Base-by-base conservation (phyloP, 2,113 vertebrate genomes). In the Mirza zaza region DNA sequence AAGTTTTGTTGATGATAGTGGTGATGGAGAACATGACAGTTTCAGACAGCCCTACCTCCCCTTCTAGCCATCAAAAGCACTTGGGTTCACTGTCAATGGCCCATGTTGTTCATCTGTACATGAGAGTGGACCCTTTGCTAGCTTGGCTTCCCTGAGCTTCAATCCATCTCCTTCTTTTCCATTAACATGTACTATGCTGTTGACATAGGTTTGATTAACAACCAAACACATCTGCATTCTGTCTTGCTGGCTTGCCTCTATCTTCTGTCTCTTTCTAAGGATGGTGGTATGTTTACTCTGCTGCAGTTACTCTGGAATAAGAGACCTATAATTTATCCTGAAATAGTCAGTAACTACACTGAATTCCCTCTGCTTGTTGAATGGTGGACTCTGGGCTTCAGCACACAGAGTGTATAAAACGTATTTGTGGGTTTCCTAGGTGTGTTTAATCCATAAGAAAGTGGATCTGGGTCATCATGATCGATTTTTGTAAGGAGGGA, bases 381-480 rank as follows among this genome's bases (percentile, higher is more conserved):
- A 97, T 89, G 96, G 87, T 90, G 95, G 84, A 96, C 95, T 96
- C 73, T 71, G 14, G 61, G 52, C 84, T 97, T 93, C 34, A 96
- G 80, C 73, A 85, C 21, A 68, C 65, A 87, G 21, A 73, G 52
- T 39, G 39, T 84, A 87, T 75, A 88, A 95, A 98, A 94, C 75
- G 93, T 96, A 89, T 94, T 90, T 94, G 91, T 67, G 87, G 93
- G 87, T 92, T 95, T 97, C 65, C 70, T 97, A 93, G 95, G 93
- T 95, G 75, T 97, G 95, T 96, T 94, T 90, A 97, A 97, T 91
- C 75, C 87, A 65, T 39, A 93, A 84, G 93, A 96, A 97, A 97
- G 92, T 79, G 70, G 67, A 93, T 63, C 23, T 0, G 84, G 91
- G 80, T 84, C 70, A 95, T 87, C 6, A 15, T 29, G 87, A 96